phyloP scores from a whole-genome alignment of 1,140 invertebrate genomes.

The Caenorhabditis latens region DNA sequence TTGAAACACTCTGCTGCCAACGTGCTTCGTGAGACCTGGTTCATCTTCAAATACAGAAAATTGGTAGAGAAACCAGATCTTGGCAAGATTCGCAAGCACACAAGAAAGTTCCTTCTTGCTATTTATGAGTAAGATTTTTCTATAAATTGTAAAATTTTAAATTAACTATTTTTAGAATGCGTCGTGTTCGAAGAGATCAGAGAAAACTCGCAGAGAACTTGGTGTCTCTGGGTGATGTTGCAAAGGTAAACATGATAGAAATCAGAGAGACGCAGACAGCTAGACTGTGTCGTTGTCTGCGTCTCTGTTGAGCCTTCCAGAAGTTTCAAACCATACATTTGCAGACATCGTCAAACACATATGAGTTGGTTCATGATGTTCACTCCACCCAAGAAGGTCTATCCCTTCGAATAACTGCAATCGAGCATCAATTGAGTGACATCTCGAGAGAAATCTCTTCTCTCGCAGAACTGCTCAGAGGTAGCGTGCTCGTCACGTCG shows the following conservation, averaged over 20 bases:
- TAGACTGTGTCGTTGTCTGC: neutral
- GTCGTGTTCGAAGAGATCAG: slow-evolving; percentile 99
- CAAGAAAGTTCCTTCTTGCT: slow-evolving; percentile 98
- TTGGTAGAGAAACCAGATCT: slow-evolving; percentile 96
- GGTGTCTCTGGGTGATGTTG: slow-evolving; percentile 99
- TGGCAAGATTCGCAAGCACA: slow-evolving; percentile 93
- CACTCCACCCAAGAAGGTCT: slow-evolving; percentile 75
- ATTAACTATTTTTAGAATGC: slow-evolving; percentile 82
- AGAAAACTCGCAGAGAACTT: slow-evolving; percentile 98
- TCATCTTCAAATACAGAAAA: slow-evolving; percentile 99
- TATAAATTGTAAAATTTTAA: neutral
- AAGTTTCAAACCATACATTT: slow-evolving; percentile 1
- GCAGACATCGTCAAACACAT: slow-evolving; percentile 74
- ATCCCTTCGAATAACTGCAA: slow-evolving; percentile 75
- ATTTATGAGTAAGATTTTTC: slow-evolving; percentile 94
- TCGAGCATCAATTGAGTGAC: slow-evolving; percentile 75
- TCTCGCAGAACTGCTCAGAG: slow-evolving; percentile 40
- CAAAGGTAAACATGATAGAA: slow-evolving; percentile 86
- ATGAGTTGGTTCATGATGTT: slow-evolving; percentile 75
- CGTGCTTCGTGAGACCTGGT: slow-evolving; percentile 98
- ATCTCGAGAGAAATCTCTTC: slow-evolving; percentile 62
- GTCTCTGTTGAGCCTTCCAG: too few relatives aligned
- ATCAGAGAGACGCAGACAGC: neutral
- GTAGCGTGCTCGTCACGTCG: slow-evolving; percentile 49
- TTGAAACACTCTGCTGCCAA: slow-evolving; percentile 99